These are phyloP conservation scores for Chondrilla cf. caribensis DNA, from an alignment of 37 sponge, comb jelly and placozoan genomes.

Conservation along the genomic window DNA sequence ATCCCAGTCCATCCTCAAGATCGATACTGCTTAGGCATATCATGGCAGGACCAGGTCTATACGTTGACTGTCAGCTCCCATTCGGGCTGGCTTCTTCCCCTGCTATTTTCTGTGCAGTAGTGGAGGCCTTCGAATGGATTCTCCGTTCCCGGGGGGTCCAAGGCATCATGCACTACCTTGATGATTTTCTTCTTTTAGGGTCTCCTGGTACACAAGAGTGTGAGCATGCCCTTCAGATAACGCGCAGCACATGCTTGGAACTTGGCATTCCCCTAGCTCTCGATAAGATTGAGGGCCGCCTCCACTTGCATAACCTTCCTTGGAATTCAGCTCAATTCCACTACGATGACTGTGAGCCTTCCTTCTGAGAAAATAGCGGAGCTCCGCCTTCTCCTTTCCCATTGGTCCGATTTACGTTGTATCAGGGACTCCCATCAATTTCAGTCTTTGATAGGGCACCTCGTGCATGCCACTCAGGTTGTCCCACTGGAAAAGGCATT, in stretches of 20 bases:
- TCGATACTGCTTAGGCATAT: background rate
- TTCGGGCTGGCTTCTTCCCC: background rate
- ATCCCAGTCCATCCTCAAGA: background rate
- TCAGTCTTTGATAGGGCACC: background rate
- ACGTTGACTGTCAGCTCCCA: background rate
- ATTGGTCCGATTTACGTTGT: too few relatives aligned
- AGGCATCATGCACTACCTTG: slow-evolving; percentile 9
- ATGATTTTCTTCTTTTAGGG: background rate
- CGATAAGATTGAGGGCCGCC: background rate
- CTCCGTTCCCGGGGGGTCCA: background rate
- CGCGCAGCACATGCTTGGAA: background rate
- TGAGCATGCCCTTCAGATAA: background rate
- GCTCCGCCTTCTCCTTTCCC: too few relatives aligned
- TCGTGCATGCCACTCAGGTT: background rate
- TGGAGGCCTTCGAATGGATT: slow-evolving; percentile 13
- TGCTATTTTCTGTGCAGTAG: background rate
- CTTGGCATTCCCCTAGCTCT: background rate
- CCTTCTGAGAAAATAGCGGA: too few relatives aligned
- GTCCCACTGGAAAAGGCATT: background rate
- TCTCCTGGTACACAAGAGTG: background rate
- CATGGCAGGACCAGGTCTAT: background rate
- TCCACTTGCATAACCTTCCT: too few relatives aligned
- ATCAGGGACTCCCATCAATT: background rate
- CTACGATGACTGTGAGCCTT: too few relatives aligned
- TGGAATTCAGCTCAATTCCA: too few relatives aligned